phyloP scores from a whole-genome alignment of 37 sponge, comb jelly and placozoan genomes.

The Ephydatia muelleri region DNA sequence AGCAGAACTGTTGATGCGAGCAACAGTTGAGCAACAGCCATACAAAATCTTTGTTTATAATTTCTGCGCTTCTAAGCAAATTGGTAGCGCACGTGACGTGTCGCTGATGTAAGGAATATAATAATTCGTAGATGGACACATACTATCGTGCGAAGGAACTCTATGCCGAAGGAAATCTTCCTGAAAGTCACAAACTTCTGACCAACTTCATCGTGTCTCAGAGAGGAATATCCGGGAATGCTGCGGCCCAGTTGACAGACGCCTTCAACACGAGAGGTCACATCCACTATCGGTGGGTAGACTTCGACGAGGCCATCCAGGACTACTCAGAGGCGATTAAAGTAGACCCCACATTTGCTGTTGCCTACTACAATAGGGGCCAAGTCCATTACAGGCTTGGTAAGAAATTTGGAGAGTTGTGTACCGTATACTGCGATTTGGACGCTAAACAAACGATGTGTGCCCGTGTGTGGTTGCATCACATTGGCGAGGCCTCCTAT shows the following conservation, averaged over 20 bases:
- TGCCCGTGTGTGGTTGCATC: neutral
- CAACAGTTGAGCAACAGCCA: no score
- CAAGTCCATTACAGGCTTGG: constrained; percentile 91
- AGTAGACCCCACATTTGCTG: constrained; percentile 55
- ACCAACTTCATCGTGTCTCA: constrained; percentile 24
- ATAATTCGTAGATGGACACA: neutral
- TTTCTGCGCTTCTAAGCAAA: no score
- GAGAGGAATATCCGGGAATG: neutral
- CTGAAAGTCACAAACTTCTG: constrained; percentile 13
- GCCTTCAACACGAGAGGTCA: constrained; percentile 91
- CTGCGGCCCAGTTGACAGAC: constrained; percentile 21
- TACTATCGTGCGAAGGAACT: constrained; percentile 16
- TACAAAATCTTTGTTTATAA: no score
- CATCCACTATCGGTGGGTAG: constrained; percentile 80
- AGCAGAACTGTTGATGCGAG: no score
- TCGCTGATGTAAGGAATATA: no score
- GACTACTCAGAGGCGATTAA: constrained; percentile 84
- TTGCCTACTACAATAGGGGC: constrained; percentile 94
- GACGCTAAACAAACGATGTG: neutral
- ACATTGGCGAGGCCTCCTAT: neutral
- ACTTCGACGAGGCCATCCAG: constrained; percentile 84
- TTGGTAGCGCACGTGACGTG: no score
- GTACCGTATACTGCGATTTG: neutral
- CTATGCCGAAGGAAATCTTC: constrained; percentile 26
- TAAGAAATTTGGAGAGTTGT: neutral